Evolutionary conservation across 2,888 invertebrate genomes (phyloP).

Genomic region (Cryptosula pallasiana): DNA sequence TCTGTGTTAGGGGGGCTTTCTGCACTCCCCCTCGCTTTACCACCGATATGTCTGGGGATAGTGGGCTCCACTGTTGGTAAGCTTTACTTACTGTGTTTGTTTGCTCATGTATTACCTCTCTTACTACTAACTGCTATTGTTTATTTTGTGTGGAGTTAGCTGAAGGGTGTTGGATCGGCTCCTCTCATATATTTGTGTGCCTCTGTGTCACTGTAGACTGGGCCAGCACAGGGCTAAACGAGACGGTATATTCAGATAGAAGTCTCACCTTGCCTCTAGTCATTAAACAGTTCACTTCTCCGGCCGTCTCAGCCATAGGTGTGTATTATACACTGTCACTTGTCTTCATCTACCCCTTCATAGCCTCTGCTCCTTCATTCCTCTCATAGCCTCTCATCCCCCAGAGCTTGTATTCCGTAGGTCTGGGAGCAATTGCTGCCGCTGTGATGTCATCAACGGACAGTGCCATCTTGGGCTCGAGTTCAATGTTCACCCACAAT

Average conservation of each 20-base stretch:
- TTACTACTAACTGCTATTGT: no score
- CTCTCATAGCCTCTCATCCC: not conserved
- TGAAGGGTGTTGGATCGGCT: no score
- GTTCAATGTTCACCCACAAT: slow-evolving; percentile 44
- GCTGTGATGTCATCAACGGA: slow-evolving; percentile 49
- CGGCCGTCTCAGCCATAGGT: slow-evolving; percentile 38
- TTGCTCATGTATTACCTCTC: no score
- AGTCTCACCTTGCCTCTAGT: slow-evolving; percentile 37
- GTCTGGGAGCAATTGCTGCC: slow-evolving; percentile 39
- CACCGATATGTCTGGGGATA: slow-evolving; percentile 44
- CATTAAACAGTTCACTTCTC: slow-evolving; percentile 39
- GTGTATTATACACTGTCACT: not conserved
- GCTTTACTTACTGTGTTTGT: no score
- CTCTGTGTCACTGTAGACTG: slow-evolving; percentile 2
- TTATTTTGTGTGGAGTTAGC: no score
- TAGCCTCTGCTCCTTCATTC: not conserved
- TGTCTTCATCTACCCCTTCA: not conserved
- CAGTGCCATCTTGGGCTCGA: slow-evolving; percentile 41
- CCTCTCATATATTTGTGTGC: no score
- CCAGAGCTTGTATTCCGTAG: slow-evolving; percentile 27
- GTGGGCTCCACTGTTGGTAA: slow-evolving; percentile 39
- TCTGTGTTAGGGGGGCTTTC: slow-evolving; percentile 38
- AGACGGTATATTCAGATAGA: not conserved
- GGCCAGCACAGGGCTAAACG: not conserved
- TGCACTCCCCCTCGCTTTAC: slow-evolving; percentile 40